Conservation (phyloP, 1,140 invertebrate species). For the Drosophila bifasciata region DNA sequence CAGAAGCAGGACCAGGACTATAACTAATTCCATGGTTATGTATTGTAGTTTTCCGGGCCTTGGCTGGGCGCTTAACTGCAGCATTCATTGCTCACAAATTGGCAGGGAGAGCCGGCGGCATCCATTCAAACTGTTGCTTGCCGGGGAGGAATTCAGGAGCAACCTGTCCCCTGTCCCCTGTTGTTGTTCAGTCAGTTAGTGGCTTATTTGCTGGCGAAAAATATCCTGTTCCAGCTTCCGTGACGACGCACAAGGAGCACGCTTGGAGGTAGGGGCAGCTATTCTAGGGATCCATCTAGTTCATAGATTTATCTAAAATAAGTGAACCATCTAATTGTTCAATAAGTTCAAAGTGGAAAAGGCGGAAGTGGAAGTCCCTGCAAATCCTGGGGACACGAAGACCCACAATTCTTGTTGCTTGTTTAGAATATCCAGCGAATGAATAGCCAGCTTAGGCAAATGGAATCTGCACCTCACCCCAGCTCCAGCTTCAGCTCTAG, state of each 20-base stretch:
- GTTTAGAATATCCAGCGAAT: constrained; percentile 76
- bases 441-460: constrained; percentile 79
- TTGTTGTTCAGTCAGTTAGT: constrained; percentile 52
- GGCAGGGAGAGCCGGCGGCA: constrained; percentile 54
- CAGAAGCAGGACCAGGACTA: constrained; percentile 38
- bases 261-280: constrained; percentile 1
- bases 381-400: constrained; percentile 31
- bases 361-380: not conserved
- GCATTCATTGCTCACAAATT: constrained; percentile 77
- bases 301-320: constrained; percentile 63
- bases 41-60: constrained; percentile 70
- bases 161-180: not conserved
- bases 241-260: too few relatives aligned
- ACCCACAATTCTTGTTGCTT: constrained; percentile 68
- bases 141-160: constrained; percentile 6
- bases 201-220: constrained; percentile 54
- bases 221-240: constrained; percentile 4
- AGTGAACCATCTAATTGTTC: constrained; percentile 78
- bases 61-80: constrained; percentile 49
- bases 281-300: constrained; percentile 43
- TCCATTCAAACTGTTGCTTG: constrained; percentile 54
- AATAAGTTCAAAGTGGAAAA: constrained; percentile 52
- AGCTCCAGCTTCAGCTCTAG: constrained; percentile 8
- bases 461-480: constrained; percentile 58
- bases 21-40: constrained; percentile 79